Conservation (phyloP, 2,888 invertebrate species). For the Amblyteles armatorius region DNA sequence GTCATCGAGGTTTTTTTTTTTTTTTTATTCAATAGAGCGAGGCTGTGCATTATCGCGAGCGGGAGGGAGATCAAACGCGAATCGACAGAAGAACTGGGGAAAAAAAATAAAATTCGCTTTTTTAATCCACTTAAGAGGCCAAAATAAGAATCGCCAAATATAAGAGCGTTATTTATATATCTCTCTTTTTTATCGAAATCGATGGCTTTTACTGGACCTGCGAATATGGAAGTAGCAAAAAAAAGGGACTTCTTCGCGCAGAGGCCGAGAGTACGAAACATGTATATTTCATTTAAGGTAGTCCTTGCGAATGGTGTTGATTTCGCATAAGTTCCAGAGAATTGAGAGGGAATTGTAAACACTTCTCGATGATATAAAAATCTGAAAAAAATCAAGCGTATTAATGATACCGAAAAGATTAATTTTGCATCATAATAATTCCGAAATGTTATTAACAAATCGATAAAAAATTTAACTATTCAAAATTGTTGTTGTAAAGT, state of each 20-base stretch:
- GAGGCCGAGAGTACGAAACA: slow-evolving; percentile 4
- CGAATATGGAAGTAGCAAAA: neutral
- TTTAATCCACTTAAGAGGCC: neutral
- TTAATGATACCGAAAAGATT: too few species aligned
- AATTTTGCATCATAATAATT: too few species aligned
- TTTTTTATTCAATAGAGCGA: slow-evolving; percentile 51
- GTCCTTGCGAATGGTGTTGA: too few species aligned
- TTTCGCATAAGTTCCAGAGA: too few species aligned
- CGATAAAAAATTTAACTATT: too few species aligned
- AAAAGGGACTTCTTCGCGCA: neutral
- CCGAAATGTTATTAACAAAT: too few species aligned
- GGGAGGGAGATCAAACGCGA: slow-evolving; percentile 40
- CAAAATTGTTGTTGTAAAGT: too few species aligned
- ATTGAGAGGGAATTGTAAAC: too few species aligned
- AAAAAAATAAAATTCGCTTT: neutral
- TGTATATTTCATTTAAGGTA: slow-evolving; percentile 41
- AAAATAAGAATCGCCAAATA: neutral
- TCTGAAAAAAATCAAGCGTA: too few species aligned
- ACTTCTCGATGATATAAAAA: too few species aligned
- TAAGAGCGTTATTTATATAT: slow-evolving; percentile 14
- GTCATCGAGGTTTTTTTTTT: slow-evolving; percentile 52
- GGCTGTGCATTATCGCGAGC: slow-evolving; percentile 63
- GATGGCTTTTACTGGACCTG: slow-evolving; percentile 14
- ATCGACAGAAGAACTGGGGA: neutral
- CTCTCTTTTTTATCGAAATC: neutral